Base-by-base conservation (phyloP, 2,888 invertebrate genomes). In the Leistus spinibarbis region DNA sequence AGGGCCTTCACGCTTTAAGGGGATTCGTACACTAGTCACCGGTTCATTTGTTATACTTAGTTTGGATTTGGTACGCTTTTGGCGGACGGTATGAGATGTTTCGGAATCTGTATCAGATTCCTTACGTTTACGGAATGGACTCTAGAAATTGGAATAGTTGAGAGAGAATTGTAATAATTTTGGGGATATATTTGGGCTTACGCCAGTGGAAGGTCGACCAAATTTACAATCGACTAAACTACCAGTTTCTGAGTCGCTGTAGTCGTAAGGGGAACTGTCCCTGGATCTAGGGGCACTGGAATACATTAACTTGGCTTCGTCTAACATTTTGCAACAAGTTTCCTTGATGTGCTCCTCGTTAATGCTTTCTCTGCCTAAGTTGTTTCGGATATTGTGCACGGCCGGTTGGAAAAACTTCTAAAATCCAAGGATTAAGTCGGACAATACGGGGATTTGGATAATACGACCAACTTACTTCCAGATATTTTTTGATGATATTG, bases 321-420 rank as follows among this genome's bases (percentile, higher is more conserved):
- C 94, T 77, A 95, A 85, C 87, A 94, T 93, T 77, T 93, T 91
- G 76, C 92, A 88, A 82, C 93, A 94, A 10, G 94, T 91, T 77
- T 91, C 91, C 81, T 90, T 86, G 80, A 91, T 90, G 85, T 93
- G 92, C 82, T 94, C 93, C 83, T 93, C 93, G 79, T 90, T 91
- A 9, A 94, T 92, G 81, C 91, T 91, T 81, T 91, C 91, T 81
- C 90, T 90, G 3, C 93, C 94, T 81, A 93, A 87, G 85, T 95
- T 95, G 79, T 88, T 87, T 81, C 90, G 89, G 79, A 95, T 93
- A 82, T 94, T 95, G 79, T 91, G 90, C 54, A 94, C 90, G 76
- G 93, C 94, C 77, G 93, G 93, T 81, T 92, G 91, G 86, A 95
- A 93, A 85, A 91, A 94, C 87, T 91, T 91, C 93, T 94, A 67